Evolutionary conservation across 2,797 vertebrate species (phyloP), one percentile per base, ranked within the genome.

Genomic region (Rhinophrynus dorsalis): DNA sequence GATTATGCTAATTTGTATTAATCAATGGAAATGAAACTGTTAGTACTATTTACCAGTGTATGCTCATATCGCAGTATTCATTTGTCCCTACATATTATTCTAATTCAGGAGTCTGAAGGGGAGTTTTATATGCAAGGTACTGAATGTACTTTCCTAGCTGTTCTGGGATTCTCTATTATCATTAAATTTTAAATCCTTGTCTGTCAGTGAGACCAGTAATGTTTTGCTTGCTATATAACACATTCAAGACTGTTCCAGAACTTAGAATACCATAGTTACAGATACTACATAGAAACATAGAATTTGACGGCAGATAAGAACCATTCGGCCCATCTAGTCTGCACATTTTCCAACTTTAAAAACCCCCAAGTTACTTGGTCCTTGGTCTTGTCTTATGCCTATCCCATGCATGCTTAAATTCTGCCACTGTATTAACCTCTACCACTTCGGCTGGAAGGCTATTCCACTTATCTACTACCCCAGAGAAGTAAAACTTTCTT

Each of bases 1-100:
- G 24, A 37, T 63, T 55, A 70, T 37, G 29, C 27, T 64, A 48
- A 57, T 64, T 64, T 71, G 11, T 71, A 64, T 64, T 57, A 64
- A 63, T 64, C 51, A 48, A 64, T 62, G 58, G 32, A 70, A 70
- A 70, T 51, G 17, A 52, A 50, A 33, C 37, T 61, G 48, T 63
- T 23, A 40, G 51, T 57, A 57, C 32, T 47, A 56, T 63, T 63
- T 63, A 47, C 50, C 29, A 54, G 58, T 33, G 18, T 42, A 66
- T 65, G 45, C 44, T 58, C 44, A 42, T 45, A 5, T 26, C 29
- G 60, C 24, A 32, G 45, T 32, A 59, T 59, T 58, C 54, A 59
- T 73, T 73, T 52, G 33, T 66, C 69, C 52, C 15, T 57, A 9
- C 32, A 24, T 72, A 24, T 51, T 66, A 20, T 42, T 45, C 45